Evolutionary conservation across 2,888 invertebrate genomes (phyloP), one percentile per base, ranked within the genome.

Genomic region (Lochmaea crataegi): DNA sequence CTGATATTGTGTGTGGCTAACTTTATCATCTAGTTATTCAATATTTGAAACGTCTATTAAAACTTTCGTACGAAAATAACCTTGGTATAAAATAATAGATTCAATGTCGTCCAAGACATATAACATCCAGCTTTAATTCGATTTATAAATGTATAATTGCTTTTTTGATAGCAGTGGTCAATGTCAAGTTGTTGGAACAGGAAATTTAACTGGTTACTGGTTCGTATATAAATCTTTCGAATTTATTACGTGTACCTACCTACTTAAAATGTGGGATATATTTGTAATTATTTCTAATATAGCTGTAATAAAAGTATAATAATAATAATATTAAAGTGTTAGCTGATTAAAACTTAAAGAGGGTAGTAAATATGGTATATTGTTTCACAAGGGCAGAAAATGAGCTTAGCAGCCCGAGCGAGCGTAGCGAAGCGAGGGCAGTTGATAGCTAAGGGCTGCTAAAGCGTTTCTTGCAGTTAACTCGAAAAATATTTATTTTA

Each of bases 61-160:
- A 76, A 76, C 64, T 74, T 77, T 75, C 70, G 68, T 75, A 72
- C 70, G 60, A 70, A 74, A 74, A 65, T 71, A 76, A 75, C 77
- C 77, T 77, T 77, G 77, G 66, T 71, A 67, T 65, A 65, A 72
- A 77, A 77, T n/a, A n/a, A n/a, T 77, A 75, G 77, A 75, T 77
- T 77, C 77, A 77, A 77, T 76, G 77, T 77, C 77, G 69, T 75
- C 75, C 56, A 70, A 72, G 71, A 53, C 64, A 75, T 57, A 75
- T 57, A 75, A 61, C 51, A 71, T 66, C 64, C 74, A 71, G 67
- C 67, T 74, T 72, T 65, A 72, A 72, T 72, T 74, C 74, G 61
- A 74, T 72, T 74, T 72, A 70, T 70, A 72, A 70, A 72, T 74
- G 68, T 58, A 68, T 70, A 76, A 68, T 63, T 45, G 71, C 22